Evolutionary conservation across 2,113 vertebrate species (phyloP).

Genomic region (Synchiropus splendidus): DNA sequence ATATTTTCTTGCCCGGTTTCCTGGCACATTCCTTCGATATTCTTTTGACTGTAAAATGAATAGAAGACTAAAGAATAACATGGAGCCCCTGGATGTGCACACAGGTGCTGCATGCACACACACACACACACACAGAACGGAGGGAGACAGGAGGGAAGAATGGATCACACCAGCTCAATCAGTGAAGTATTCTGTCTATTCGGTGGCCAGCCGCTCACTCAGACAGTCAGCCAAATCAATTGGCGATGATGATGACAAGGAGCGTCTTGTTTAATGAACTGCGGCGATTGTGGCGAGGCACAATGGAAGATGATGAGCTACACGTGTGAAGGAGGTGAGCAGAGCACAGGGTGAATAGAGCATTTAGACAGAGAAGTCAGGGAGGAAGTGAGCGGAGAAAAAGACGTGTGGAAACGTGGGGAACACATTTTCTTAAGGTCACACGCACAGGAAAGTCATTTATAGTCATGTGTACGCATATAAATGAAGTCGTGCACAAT

Average conservation of each 20-base stretch:
- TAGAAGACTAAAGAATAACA: slow-evolving; percentile 99
- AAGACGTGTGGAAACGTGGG: neutral
- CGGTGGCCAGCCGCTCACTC: slow-evolving; percentile 37
- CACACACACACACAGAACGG: slow-evolving; percentile 13
- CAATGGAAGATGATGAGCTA: slow-evolving; percentile 78
- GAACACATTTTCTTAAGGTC: slow-evolving; percentile 1
- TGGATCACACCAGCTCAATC: slow-evolving; percentile 45
- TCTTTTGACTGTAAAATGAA: slow-evolving; percentile 99
- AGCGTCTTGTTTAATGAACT: slow-evolving; percentile 64
- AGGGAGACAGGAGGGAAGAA: slow-evolving; percentile 24
- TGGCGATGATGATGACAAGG: slow-evolving; percentile 46
- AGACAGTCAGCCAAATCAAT: slow-evolving; percentile 50
- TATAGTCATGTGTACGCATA: slow-evolving; percentile 67
- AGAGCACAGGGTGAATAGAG: slow-evolving; percentile 12
- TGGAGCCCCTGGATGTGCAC: slow-evolving; percentile 84
- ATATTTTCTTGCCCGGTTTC: slow-evolving; percentile 99
- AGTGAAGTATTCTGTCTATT: slow-evolving; percentile 39
- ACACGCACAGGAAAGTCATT: slow-evolving; percentile 1
- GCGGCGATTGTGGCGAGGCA: slow-evolving; percentile 78
- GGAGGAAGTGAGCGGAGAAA: slow-evolving; percentile 2
- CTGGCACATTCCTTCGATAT: slow-evolving; percentile 99
- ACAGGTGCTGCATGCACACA: slow-evolving; percentile 85
- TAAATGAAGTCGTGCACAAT: slow-evolving; percentile 71
- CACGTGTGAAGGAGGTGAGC: slow-evolving; percentile 61
- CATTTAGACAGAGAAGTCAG: slow-evolving; percentile 1